phyloP scores from a whole-genome alignment of 2,113 vertebrate species.

The Sprattus sprattus region DNA sequence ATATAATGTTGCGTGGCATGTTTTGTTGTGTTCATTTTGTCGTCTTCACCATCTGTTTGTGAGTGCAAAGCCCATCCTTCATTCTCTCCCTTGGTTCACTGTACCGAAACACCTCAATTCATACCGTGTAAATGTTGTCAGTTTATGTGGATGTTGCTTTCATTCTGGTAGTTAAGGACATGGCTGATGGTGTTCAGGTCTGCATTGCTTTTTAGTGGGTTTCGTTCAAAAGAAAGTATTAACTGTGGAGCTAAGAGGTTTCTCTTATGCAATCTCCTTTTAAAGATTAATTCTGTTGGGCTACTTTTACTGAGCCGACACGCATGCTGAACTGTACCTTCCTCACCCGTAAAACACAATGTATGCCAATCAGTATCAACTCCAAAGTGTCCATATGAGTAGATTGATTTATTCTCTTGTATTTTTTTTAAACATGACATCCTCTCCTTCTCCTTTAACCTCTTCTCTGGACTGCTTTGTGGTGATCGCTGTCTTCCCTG shows the following conservation, averaged over 20 bases:
- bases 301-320: background rate
- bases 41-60: background rate
- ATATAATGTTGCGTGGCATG: constrained; percentile 14
- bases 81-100: background rate
- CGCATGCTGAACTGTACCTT: background rate
- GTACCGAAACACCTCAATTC: background rate
- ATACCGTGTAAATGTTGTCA: background rate
- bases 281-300: background rate
- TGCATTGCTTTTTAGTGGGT: constrained; percentile 70
- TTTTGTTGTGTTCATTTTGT: background rate
- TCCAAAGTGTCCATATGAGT: background rate
- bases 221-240: constrained; percentile 46
- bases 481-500: background rate
- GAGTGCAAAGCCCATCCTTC: background rate
- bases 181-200: constrained; percentile 45
- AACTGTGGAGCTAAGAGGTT: background rate
- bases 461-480: background rate
- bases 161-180: constrained; percentile 8
- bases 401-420: background rate
- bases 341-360: background rate
- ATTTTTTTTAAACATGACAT: no score
- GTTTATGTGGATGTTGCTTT: constrained; percentile 20
- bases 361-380: background rate
- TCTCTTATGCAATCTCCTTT: background rate
- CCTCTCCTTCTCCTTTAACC: background rate